These are phyloP conservation scores for Uloborus diversus DNA, from an alignment of 1,140 invertebrate genomes.

Conservation along the genomic window DNA sequence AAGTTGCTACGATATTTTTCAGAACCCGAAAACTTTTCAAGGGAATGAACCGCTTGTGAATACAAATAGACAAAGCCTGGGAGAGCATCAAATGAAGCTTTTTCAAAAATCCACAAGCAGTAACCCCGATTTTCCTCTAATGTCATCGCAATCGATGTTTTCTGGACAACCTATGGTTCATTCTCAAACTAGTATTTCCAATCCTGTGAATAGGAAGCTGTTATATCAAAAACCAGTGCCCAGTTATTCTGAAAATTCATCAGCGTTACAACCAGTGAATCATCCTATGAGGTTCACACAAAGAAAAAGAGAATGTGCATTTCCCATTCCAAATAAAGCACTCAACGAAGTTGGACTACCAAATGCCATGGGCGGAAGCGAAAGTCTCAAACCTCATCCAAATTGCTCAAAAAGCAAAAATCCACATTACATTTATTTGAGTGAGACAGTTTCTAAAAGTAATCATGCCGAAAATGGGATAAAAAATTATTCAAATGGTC, in stretches of 20 bases:
- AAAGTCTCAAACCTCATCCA: background rate
- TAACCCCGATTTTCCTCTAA: too few species aligned
- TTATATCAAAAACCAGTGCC: too few species aligned
- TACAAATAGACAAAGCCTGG: too few species aligned
- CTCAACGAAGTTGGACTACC: slow-evolving; percentile 43
- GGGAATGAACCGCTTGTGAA: too few species aligned
- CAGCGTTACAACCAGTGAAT: too few species aligned
- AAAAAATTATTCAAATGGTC: background rate
- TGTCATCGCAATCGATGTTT: too few species aligned
- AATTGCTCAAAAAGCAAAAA: slow-evolving; percentile 7
- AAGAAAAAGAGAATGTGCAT: background rate
- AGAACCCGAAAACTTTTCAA: too few species aligned
- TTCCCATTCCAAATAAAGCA: slow-evolving; percentile 18
- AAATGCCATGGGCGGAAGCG: too few species aligned
- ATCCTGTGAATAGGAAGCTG: background rate
- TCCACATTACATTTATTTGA: slow-evolving; percentile 40
- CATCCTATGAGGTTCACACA: background rate
- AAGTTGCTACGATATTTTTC: background rate
- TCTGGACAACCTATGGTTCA: background rate
- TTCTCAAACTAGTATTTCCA: background rate
- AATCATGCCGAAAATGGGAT: background rate
- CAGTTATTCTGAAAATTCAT: too few species aligned
- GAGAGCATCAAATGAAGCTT: too few species aligned
- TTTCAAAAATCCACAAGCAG: too few species aligned
- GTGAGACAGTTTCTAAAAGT: slow-evolving; percentile 3